Evolutionary conservation across 2,888 invertebrate genomes (phyloP).

Genomic region (Perdita meconis): DNA sequence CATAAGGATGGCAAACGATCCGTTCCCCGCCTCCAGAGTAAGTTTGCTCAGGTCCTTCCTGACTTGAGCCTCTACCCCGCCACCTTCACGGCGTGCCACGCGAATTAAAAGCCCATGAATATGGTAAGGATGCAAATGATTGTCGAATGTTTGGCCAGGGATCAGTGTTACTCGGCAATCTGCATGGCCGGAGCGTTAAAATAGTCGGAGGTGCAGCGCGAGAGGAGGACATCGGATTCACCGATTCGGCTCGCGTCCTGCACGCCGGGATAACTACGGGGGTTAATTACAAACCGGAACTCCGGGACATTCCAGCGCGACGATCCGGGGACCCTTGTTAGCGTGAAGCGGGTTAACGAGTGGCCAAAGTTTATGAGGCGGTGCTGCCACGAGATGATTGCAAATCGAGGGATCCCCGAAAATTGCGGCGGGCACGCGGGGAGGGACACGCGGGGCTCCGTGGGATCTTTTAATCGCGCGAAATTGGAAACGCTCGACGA

Average conservation of each 20-base stretch:
- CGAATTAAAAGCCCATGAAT: constrained; percentile 81
- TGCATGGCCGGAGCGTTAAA: constrained; percentile 72
- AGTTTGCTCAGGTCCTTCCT: constrained; percentile 57
- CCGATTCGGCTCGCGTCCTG: constrained; percentile 28
- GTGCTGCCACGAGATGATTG: constrained; percentile 20
- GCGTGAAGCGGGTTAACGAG: constrained; percentile 54
- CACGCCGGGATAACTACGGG: constrained; percentile 42
- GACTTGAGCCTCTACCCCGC: constrained; percentile 42
- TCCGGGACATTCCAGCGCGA: constrained; percentile 49
- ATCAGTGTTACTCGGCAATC: constrained; percentile 75
- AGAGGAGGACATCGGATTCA: constrained; percentile 24
- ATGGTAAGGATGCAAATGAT: constrained; percentile 78
- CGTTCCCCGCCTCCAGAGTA: constrained; percentile 7
- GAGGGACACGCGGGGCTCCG: background rate
- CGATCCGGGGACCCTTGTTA: constrained; percentile 51
- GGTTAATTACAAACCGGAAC: constrained; percentile 66
- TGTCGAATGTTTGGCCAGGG: constrained; percentile 75
- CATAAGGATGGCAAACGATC: constrained; percentile 32
- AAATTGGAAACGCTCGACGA: background rate
- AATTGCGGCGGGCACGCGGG: background rate
- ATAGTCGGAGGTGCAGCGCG: constrained; percentile 23
- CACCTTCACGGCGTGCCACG: constrained; percentile 53
- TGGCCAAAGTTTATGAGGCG: constrained; percentile 50
- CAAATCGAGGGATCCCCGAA: constrained; percentile 18
- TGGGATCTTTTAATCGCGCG: constrained; percentile 8